Percentiles rank a stretch among this genome's conserved stretches.
phyloP scores from a whole-genome alignment of 2,888 invertebrate genomes.

The Subacronicta megacephala region DNA sequence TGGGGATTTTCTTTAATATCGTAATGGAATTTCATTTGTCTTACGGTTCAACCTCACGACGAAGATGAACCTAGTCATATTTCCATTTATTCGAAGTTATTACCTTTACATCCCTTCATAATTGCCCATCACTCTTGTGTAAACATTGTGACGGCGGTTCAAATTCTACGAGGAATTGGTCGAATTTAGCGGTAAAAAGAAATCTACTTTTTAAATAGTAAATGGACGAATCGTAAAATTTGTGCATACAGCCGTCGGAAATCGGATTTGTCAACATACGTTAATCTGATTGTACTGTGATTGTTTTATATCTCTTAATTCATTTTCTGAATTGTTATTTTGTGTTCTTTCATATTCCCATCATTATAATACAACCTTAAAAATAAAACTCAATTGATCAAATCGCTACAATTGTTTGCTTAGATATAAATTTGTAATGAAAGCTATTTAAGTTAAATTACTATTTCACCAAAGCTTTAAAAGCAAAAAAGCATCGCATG shows the following conservation, averaged over 20 bases:
- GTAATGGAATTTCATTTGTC: conserved; percentile 85
- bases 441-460: not conserved
- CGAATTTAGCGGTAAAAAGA: conserved; percentile 38
- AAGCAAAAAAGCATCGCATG: conserved; percentile 27
- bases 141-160: conserved; percentile 43
- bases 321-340: not conserved
- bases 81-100: conserved; percentile 58
- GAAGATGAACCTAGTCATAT: conserved; percentile 66
- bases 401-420: not conserved
- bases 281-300: conserved; percentile 33
- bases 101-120: conserved; percentile 52
- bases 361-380: not conserved
- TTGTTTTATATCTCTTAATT: conserved; percentile 25
- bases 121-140: conserved; percentile 57
- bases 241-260: conserved; percentile 25
- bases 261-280: conserved; percentile 42
- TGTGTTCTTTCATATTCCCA: not conserved
- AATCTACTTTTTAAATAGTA: conserved; percentile 33
- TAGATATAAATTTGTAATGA: not conserved
- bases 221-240: conserved; percentile 26
- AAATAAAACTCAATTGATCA: too few relatives aligned
- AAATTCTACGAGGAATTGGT: conserved; percentile 46
- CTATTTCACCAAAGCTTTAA: conserved; percentile 7
- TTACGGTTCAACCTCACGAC: conserved; percentile 68
- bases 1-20: conserved; percentile 84